Base-by-base conservation (phyloP, 2,888 invertebrate genomes). In the Cephus spinipes region DNA sequence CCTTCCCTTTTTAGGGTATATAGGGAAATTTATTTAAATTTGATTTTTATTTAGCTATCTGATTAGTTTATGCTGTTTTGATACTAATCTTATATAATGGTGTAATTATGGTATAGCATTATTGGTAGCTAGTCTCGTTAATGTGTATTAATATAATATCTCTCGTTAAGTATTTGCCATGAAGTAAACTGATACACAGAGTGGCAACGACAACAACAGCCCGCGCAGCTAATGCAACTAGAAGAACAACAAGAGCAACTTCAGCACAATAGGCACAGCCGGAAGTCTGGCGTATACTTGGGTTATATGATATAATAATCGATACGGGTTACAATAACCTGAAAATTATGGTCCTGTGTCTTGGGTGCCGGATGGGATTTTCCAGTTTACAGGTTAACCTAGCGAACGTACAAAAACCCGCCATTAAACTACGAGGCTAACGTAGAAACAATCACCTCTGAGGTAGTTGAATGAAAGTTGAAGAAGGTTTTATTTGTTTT, bases 321-420 rank as follows among this genome's bases (percentile, higher is more conserved):
- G 77, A 77, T 77, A 77, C 74, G 31, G 69, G 74, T 33, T 74
- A 77, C 36, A 77, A 74, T 77, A 77, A 77, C 74, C 34, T 4
- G 73, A 35, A 74, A 77, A 68, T 77, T 68, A 77, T 68, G 68
- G 69, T 74, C 76, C 33, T 40, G 40, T 73, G 73, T 55, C 73
- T 73, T 68, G 35, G 55, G 23, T 55, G 15, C 2, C 9, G 55
- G 6, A 9, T 23, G 55, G 55, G 23, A 55, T 23, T 55, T 55
- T 55, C 0, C 55, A 55, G 55, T 55, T 55, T 55, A 55, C 23
- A 55, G 9, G 23, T 55, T 23, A 23, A 55, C 55, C 23, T 23
- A 23, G 6, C 23, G 40, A 55, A 55, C 23, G 6, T 55, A 55
- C 9, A 55, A 23, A 55, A 55, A 4, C 40, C 6, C 23, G 23